Evolutionary conservation across 1,140 invertebrate species (phyloP).

Genomic region (Drosophila baimaii): DNA sequence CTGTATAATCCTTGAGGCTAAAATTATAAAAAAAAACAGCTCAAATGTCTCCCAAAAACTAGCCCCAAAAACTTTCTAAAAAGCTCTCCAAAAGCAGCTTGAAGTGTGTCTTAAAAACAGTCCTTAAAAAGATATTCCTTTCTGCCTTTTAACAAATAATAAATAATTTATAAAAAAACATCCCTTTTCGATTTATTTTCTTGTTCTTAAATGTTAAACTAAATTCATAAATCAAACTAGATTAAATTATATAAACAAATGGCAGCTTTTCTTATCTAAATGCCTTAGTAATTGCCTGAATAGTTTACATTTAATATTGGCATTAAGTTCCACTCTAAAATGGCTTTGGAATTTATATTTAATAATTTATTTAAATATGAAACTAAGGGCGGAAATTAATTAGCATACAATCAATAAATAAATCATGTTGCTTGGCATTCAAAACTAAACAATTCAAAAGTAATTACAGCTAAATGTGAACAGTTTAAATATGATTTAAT

Average conservation of each 20-base stretch:
- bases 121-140: fast-evolving
- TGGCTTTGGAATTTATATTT: not conserved
- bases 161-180: not conserved
- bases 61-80: no score
- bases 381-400: slow-evolving; percentile 55
- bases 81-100: no score
- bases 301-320: not conserved
- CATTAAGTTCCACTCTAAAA: not conserved
- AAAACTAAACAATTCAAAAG: slow-evolving; percentile 30
- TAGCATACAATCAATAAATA: slow-evolving; percentile 48
- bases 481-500: slow-evolving; percentile 12
- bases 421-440: slow-evolving; percentile 39
- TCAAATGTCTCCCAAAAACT: no score
- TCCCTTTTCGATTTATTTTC: not conserved
- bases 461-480: slow-evolving; percentile 15
- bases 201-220: not conserved
- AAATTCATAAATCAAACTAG: not conserved
- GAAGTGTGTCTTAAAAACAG: not conserved
- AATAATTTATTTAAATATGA: not conserved
- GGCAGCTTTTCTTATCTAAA: not conserved
- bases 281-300: not conserved
- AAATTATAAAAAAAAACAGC: no score
- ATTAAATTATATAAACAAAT: not conserved
- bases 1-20: no score
- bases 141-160: not conserved